A percentile compares a stretch with the other conserved stretches of the same genome.
Evolutionary conservation across 2,797 vertebrate species (phyloP).

Genomic region (Microchirus variegatus): DNA sequence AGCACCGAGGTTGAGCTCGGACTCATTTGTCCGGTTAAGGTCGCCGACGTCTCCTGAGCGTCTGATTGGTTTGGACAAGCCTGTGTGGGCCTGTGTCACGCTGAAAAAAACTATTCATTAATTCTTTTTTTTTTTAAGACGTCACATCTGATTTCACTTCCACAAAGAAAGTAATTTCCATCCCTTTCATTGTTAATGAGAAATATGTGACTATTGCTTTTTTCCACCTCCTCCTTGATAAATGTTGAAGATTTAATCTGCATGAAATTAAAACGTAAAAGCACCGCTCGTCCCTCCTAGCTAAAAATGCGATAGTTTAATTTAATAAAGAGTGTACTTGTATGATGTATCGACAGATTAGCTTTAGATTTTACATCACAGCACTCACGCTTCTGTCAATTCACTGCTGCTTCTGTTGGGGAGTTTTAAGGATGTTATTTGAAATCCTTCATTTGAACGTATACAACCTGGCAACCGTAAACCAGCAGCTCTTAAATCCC

Average conservation of each 20-base stretch:
- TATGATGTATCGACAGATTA: too few species aligned
- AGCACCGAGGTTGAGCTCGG: slow-evolving; percentile 30
- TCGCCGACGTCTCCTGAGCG: slow-evolving; percentile 22
- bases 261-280: too few species aligned
- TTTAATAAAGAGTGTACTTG: too few species aligned
- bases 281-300: too few species aligned
- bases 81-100: slow-evolving; percentile 5
- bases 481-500: too few species aligned
- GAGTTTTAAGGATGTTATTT: too few species aligned
- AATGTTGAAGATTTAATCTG: neutral
- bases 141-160: slow-evolving; percentile 44
- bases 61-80: slow-evolving; percentile 58
- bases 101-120: slow-evolving; percentile 25
- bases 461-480: too few species aligned
- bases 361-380: too few species aligned
- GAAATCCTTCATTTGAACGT: too few species aligned
- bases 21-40: slow-evolving; percentile 56
- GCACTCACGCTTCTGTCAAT: too few species aligned
- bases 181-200: slow-evolving; percentile 1
- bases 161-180: slow-evolving; percentile 19
- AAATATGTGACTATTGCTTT: neutral
- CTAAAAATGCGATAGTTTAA: too few species aligned
- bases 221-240: neutral
- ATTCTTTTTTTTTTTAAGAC: slow-evolving; percentile 30
- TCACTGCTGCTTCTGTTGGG: too few species aligned